Evolutionary conservation across 2,888 invertebrate genomes (phyloP).

Genomic region (Pemphredon lugubris): DNA sequence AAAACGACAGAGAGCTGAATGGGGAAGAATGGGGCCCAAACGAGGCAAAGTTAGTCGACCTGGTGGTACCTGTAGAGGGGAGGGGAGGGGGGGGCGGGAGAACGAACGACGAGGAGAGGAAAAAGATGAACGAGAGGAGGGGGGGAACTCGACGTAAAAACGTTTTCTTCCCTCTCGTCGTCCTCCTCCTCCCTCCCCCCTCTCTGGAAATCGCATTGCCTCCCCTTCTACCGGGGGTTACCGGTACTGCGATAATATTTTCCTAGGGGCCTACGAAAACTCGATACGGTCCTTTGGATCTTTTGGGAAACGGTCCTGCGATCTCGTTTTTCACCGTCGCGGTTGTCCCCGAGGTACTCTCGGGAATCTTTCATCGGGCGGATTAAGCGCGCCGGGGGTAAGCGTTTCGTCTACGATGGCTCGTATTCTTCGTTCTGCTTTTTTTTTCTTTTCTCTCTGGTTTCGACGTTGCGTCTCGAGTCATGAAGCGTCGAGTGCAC

Average conservation of each 20-base stretch:
- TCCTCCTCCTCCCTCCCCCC: constrained; percentile 12
- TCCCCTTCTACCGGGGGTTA: constrained; percentile 8
- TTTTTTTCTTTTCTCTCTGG: too few species aligned
- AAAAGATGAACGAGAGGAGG: constrained; percentile 29
- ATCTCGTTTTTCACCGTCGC: constrained; percentile 42
- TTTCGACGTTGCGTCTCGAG: too few species aligned
- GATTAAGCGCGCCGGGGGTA: constrained; percentile 19
- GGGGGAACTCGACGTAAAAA: constrained; percentile 38
- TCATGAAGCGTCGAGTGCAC: not conserved
- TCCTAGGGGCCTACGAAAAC: constrained; percentile 66
- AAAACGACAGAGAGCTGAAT: constrained; percentile 74
- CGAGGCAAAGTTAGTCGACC: constrained; percentile 69
- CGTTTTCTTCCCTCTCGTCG: too few species aligned
- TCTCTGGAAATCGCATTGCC: constrained; percentile 34
- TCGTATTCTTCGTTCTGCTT: not conserved
- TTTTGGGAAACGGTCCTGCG: constrained; percentile 12
- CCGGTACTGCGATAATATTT: constrained; percentile 71
- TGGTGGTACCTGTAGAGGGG: constrained; percentile 29
- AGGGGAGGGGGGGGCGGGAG: not conserved
- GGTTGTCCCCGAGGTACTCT: constrained; percentile 9
- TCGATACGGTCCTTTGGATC: constrained; percentile 46
- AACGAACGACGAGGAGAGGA: constrained; percentile 4
- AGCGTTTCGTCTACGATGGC: not conserved
- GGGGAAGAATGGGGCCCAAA: constrained; percentile 74
- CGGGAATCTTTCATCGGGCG: constrained; percentile 16